Conservation (phyloP, 2,113 vertebrate species). For the Uropsilus gracilis region DNA sequence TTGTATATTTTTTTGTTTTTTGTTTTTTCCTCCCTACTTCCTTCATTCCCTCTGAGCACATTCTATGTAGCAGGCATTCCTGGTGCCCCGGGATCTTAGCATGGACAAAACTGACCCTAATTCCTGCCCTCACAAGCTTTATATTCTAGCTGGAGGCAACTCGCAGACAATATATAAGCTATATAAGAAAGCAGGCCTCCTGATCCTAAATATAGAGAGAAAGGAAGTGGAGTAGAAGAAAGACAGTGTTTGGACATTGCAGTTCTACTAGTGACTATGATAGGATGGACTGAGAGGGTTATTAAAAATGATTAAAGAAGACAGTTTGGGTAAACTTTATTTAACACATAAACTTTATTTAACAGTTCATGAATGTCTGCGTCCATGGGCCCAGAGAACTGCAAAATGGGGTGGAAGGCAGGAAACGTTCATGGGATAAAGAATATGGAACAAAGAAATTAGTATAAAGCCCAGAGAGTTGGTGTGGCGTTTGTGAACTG, state of each 20-base stretch:
- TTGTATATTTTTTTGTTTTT: neutral
- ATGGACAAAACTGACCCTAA: neutral
- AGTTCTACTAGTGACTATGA: neutral
- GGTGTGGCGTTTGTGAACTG: neutral
- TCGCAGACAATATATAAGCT: neutral
- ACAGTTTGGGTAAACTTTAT: neutral
- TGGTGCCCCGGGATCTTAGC: neutral
- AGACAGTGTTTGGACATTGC: neutral
- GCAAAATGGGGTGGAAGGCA: neutral
- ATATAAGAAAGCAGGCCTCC: neutral
- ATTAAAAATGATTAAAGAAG: neutral
- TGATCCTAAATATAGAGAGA: neutral
- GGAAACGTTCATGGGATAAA: neutral
- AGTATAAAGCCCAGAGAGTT: neutral
- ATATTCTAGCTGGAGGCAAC: neutral
- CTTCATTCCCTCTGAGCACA: neutral
- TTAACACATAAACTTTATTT: neutral
- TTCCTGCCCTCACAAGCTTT: neutral
- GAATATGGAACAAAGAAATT: neutral
- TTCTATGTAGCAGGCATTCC: neutral
- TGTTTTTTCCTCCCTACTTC: neutral
- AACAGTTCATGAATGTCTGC: neutral
- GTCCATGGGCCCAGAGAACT: neutral
- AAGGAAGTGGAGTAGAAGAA: neutral
- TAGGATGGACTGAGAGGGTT: neutral